Evolutionary conservation across 2,888 invertebrate genomes (phyloP).

Genomic region (Mesorhabditis belari): DNA sequence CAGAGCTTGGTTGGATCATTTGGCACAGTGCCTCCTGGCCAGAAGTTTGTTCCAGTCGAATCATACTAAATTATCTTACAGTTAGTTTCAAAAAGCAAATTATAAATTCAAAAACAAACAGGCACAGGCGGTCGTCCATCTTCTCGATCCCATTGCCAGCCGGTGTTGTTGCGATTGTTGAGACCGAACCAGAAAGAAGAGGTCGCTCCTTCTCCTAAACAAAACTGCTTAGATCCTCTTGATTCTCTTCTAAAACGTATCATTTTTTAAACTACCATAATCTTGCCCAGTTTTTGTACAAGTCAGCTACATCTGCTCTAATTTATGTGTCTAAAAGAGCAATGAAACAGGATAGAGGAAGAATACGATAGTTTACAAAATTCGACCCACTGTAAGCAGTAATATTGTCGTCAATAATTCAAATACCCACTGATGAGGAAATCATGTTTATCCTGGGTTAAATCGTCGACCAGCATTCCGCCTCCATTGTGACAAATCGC

Average conservation of each 20-base stretch:
- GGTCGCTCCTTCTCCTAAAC: neutral
- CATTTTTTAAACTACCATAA: no score
- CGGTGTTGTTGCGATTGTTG: slow-evolving; percentile 10
- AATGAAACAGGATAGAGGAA: no score
- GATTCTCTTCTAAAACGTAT: no score
- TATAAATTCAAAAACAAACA: neutral
- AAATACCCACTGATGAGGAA: slow-evolving; percentile 11
- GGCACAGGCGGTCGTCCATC: neutral
- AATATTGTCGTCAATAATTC: neutral
- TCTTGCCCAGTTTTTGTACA: no score
- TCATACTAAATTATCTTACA: no score
- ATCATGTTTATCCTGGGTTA: slow-evolving; percentile 15
- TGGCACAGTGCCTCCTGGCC: slow-evolving; percentile 8
- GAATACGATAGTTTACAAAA: no score
- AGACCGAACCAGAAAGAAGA: slow-evolving; percentile 30
- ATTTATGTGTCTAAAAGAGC: no score
- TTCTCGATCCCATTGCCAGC: slow-evolving; percentile 27
- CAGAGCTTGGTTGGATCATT: slow-evolving; percentile 19
- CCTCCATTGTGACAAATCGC: slow-evolving; percentile 23
- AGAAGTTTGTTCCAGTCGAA: slow-evolving; percentile 3
- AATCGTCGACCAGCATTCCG: slow-evolving; percentile 35
- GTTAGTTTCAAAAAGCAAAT: no score
- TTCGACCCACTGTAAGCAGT: no score
- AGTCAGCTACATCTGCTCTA: no score
- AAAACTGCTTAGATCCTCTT: no score